phyloP scores from a whole-genome alignment of 2,113 vertebrate species.

The Leptocoma aspasia region DNA sequence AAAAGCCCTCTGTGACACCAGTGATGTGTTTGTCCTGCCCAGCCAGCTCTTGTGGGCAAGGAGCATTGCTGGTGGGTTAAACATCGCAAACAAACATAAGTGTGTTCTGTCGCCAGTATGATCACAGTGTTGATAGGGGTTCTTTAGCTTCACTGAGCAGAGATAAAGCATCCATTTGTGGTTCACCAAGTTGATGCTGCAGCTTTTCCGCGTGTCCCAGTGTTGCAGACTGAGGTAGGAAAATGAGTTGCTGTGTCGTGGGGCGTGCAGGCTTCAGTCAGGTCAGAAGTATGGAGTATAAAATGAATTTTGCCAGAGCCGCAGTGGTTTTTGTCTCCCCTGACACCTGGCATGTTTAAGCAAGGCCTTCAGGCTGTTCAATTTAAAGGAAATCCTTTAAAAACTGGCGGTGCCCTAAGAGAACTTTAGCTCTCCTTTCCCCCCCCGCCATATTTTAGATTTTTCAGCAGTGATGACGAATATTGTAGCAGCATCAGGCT shows the following conservation, averaged over 20 bases:
- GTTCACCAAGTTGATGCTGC: neutral
- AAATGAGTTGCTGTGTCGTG: neutral
- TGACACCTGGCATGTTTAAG: neutral
- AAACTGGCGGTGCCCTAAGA: neutral
- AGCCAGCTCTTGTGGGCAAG: neutral
- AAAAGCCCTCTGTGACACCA: neutral
- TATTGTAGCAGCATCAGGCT: neutral
- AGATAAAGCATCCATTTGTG: neutral
- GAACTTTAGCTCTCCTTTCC: neutral
- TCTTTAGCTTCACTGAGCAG: neutral
- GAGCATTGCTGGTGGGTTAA: neutral
- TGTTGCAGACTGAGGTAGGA: neutral
- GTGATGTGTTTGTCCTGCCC: neutral
- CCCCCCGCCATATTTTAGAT: accelerated
- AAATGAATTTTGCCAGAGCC: neutral
- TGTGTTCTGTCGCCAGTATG: neutral
- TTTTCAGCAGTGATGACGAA: neutral
- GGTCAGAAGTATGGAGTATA: neutral
- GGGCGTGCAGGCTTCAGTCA: neutral
- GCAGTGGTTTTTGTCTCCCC: neutral
- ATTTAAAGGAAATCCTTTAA: neutral
- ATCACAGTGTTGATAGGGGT: neutral
- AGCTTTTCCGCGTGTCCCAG: neutral
- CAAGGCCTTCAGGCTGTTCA: neutral
- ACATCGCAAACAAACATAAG: too few relatives aligned